Evolutionary conservation across 2,888 invertebrate species (phyloP).

Genomic region (Listrodromus nycthemerus): DNA sequence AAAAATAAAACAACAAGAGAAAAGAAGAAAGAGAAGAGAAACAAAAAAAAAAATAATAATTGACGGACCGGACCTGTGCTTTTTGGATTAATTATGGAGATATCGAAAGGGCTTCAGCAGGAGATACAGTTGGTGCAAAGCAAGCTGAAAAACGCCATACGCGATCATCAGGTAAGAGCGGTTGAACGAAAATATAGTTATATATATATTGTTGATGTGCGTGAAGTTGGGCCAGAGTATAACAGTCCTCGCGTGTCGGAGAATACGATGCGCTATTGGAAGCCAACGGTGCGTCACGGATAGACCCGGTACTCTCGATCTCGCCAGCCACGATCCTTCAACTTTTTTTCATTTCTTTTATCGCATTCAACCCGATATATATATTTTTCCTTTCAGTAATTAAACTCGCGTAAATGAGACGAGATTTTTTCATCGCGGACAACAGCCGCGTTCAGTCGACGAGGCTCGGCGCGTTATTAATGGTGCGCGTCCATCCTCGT

Average conservation of each 20-base stretch:
- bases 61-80: constrained; percentile 34
- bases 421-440: constrained; percentile 28
- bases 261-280: background rate
- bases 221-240: constrained; percentile 1
- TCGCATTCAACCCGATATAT: background rate
- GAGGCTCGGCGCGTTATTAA: constrained; percentile 46
- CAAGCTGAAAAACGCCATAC: constrained; percentile 88
- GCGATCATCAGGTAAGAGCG: constrained; percentile 87
- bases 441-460: constrained; percentile 9
- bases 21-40: constrained; percentile 9
- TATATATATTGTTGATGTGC: background rate
- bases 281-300: constrained; percentile 5
- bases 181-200: constrained; percentile 18
- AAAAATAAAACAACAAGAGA: background rate
- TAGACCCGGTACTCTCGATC: constrained; percentile 5
- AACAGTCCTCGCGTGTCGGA: background rate
- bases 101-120: constrained; percentile 87
- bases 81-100: constrained; percentile 85
- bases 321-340: constrained; percentile 5
- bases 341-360: constrained; percentile 26
- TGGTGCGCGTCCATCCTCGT: constrained; percentile 45
- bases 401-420: constrained; percentile 11
- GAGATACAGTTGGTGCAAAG: constrained; percentile 87
- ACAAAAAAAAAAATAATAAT: constrained; percentile 25
- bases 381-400: constrained; percentile 2